Conservation (phyloP, 2,888 invertebrate genomes). For the Pandemis heparana region DNA sequence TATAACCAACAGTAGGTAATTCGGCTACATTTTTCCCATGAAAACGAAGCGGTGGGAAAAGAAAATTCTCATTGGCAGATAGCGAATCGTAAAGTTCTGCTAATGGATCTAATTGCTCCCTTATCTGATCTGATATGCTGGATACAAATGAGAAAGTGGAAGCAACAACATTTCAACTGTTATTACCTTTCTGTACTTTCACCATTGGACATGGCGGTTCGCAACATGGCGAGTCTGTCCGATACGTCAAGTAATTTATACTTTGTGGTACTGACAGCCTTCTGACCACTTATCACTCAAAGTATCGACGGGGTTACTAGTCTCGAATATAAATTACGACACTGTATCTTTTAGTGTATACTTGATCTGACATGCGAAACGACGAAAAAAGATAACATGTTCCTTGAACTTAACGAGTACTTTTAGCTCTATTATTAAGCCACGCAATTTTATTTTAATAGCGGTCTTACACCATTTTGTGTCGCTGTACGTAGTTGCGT, state of each 20-base stretch:
- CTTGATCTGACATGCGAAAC: conserved; percentile 12
- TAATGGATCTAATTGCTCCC: conserved; percentile 56
- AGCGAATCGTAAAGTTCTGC: conserved; percentile 35
- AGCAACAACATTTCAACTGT: conserved; percentile 46
- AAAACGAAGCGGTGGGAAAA: conserved; percentile 36
- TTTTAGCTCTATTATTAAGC: background rate
- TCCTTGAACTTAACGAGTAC: background rate
- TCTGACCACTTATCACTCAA: conserved; percentile 41
- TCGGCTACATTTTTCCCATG: conserved; percentile 12
- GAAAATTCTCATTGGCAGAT: conserved; percentile 34
- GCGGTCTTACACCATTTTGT: background rate
- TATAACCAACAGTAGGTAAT: conserved; percentile 2
- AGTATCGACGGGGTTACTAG: conserved; percentile 24
- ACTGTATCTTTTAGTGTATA: conserved; percentile 11
- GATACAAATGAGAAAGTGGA: conserved; percentile 50
- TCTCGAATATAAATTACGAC: background rate
- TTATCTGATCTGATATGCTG: conserved; percentile 52
- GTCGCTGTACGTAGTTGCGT: background rate
- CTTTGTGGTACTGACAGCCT: conserved; percentile 37
- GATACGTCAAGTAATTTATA: conserved; percentile 38
- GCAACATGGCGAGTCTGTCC: conserved; percentile 31
- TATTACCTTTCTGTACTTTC: conserved; percentile 50
- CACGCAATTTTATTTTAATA: background rate
- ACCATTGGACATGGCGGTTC: conserved; percentile 48
- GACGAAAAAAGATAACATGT: background rate